Conservation (phyloP, 2,888 invertebrate species). For the Busseola fusca region DNA sequence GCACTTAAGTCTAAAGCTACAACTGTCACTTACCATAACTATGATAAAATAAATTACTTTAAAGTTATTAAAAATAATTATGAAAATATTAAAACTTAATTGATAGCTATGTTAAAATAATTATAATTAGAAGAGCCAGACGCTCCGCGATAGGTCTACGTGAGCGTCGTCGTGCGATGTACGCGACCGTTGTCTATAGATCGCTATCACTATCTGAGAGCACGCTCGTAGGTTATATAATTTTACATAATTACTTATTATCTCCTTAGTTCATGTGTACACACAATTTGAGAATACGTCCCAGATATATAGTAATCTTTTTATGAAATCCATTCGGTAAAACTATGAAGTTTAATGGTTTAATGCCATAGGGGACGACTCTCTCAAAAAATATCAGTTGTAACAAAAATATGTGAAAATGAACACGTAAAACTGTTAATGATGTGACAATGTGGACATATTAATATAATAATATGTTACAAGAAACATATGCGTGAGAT, state of each 20-base stretch:
- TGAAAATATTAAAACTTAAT: slow-evolving; percentile 6
- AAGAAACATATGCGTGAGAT: slow-evolving; percentile 54
- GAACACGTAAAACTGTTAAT: slow-evolving; percentile 45
- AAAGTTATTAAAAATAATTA: slow-evolving; percentile 4
- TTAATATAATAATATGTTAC: slow-evolving; percentile 52
- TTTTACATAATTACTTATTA: slow-evolving; percentile 76
- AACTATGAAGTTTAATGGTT: slow-evolving; percentile 35
- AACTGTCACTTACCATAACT: slow-evolving; percentile 43
- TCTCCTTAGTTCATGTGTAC: slow-evolving; percentile 63
- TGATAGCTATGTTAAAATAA: slow-evolving; percentile 16
- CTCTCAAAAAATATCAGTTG: slow-evolving; percentile 24
- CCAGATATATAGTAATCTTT: slow-evolving; percentile 60
- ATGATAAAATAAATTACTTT: not conserved
- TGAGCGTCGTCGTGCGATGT: slow-evolving; percentile 56
- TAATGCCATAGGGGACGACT: slow-evolving; percentile 18
- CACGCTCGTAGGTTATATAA: slow-evolving; percentile 79
- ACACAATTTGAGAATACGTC: slow-evolving; percentile 55
- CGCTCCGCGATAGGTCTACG: slow-evolving; percentile 26
- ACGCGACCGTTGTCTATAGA: slow-evolving; percentile 73
- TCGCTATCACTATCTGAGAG: slow-evolving; percentile 76
- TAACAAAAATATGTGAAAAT: slow-evolving; percentile 16
- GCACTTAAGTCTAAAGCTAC: not conserved
- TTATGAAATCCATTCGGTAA: slow-evolving; percentile 51
- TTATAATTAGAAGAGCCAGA: slow-evolving; percentile 20
- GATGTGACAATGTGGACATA: slow-evolving; percentile 44